Percentiles rank a stretch among this genome's conserved stretches.
These are phyloP conservation scores for Pedicia rivosa DNA, from an alignment of 2,888 invertebrate species.

Conservation along the genomic window DNA sequence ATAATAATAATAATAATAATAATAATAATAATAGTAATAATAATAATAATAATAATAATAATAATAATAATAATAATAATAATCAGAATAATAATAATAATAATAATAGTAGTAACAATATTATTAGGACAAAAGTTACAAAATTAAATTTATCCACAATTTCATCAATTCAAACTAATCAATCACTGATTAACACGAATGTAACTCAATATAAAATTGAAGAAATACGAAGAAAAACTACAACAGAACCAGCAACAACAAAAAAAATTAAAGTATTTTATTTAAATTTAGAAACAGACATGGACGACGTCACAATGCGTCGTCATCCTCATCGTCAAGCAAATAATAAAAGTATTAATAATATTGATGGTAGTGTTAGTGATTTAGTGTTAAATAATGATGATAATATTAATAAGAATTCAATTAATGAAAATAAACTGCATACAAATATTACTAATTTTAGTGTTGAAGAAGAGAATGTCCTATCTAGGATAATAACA, in stretches of 20 bases:
- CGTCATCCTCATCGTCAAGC: conserved; percentile 2
- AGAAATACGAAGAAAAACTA: neutral
- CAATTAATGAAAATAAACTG: conserved; percentile 9
- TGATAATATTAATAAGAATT: conserved; percentile 1
- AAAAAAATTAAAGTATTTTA: neutral
- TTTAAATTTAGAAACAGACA: no score
- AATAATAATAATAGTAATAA: conserved; percentile 13
- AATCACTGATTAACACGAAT: conserved; percentile 8
- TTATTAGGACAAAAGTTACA: no score
- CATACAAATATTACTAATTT: neutral
- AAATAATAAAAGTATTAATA: conserved; percentile 9
- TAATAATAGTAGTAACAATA: no score
- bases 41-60: conserved; percentile 7
- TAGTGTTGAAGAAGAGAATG: conserved; percentile 6
- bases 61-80: conserved; percentile 6
- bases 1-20: conserved; percentile 6
- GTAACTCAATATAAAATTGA: neutral
- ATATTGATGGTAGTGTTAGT: neutral
- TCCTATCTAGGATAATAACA: conserved; percentile 13
- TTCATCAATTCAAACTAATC: no score
- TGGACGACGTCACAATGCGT: neutral
- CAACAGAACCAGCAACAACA: neutral
- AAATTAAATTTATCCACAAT: no score
- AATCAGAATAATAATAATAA: neutral
- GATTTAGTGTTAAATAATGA: conserved; percentile 13